phyloP scores from a whole-genome alignment of 2,797 vertebrate genomes.

The Aldrovandia affinis region DNA sequence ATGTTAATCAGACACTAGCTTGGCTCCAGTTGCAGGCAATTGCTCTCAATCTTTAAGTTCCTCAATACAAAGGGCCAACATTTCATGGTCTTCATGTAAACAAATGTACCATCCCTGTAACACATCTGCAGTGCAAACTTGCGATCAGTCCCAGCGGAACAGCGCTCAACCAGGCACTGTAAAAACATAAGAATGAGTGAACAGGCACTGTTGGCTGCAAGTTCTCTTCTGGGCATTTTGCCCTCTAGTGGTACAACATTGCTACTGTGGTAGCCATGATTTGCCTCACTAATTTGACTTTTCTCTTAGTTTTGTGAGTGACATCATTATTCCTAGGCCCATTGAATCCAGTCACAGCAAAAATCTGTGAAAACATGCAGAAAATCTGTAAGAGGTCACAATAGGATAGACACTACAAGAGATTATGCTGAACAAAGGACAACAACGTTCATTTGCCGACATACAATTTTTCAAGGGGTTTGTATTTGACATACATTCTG shows the following conservation, averaged over 20 bases:
- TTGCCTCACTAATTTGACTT: too few relatives aligned
- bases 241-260: not conserved
- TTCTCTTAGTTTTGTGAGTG: not conserved
- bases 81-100: slow-evolving; percentile 4
- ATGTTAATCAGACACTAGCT: not conserved
- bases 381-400: not conserved
- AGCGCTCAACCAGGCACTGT: not conserved
- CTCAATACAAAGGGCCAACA: not conserved
- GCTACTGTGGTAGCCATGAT: too few relatives aligned
- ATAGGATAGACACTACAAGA: not conserved
- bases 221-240: not conserved
- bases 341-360: not conserved
- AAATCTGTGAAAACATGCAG: not conserved
- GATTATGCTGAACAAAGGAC: not conserved
- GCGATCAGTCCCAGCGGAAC: not conserved
- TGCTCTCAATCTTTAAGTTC: not conserved
- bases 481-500: not conserved
- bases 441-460: not conserved
- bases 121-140: not conserved
- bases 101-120: not conserved
- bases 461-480: not conserved
- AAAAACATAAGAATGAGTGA: not conserved
- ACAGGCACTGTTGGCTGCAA: not conserved
- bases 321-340: not conserved
- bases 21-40: not conserved